These are phyloP conservation scores for Ceratitis capitata DNA, from an alignment of 1,140 invertebrate genomes.

Conservation along the genomic window DNA sequence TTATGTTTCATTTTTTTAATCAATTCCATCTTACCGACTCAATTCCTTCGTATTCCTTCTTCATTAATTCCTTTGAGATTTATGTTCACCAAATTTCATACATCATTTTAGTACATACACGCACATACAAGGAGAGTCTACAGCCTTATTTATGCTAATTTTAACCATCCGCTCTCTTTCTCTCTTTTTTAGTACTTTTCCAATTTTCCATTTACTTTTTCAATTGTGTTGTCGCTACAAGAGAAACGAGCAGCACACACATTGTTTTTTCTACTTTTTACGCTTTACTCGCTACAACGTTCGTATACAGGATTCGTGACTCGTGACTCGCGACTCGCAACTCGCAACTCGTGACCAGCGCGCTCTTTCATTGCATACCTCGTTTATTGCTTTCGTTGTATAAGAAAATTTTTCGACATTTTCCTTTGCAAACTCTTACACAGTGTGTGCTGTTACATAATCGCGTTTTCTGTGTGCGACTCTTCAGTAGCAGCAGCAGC, in stretches of 20 bases:
- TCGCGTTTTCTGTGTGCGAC: conserved; percentile 1
- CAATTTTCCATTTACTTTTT: neutral
- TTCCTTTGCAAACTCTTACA: neutral
- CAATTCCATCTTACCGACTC: neutral
- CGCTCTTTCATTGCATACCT: neutral
- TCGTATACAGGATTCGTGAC: neutral
- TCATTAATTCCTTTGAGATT: neutral
- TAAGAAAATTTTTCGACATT: neutral
- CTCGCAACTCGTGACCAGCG: conserved; percentile 19
- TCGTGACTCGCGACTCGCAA: no score
- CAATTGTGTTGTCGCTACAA: neutral
- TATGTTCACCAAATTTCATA: neutral
- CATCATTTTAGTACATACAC: neutral
- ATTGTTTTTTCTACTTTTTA: neutral
- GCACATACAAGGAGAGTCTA: neutral
- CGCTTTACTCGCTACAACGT: neutral
- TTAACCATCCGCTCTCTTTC: neutral
- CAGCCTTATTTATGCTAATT: neutral
- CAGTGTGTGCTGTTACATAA: conserved; percentile 18
- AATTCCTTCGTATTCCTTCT: neutral
- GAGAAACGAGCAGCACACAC: neutral
- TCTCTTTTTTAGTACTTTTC: neutral
- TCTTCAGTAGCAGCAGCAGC: no score
- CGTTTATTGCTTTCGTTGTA: neutral
- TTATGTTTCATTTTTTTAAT: neutral